Base-by-base conservation (phyloP, 2,113 vertebrate genomes). In the Alethe castanea region DNA sequence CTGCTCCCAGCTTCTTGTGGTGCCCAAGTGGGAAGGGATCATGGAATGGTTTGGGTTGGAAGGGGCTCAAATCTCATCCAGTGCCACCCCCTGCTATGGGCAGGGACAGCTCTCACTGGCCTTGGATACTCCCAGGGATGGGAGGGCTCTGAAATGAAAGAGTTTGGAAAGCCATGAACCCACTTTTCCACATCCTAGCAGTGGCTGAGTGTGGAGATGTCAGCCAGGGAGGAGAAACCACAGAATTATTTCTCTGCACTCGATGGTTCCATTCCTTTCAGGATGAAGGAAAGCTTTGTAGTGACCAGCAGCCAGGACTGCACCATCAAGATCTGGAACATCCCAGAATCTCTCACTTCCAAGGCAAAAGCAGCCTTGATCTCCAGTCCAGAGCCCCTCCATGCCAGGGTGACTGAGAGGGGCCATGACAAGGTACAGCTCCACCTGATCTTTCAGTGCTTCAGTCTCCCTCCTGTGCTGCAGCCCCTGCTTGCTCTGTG, bases 281-380 rank as follows among this genome's bases (percentile, higher is more conserved):
- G 99, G 86, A 74, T 99, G 94, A 99, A 99, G 91, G 98, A 98
- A 29, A 97, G 94, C 40, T 99, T 99, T 40, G 12, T 99, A 60
- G 98, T 98, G 33, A 99, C 99, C 1, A 99, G 99, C 82, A 99
- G 99, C 96, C 99, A 99, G 96, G 99, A 99, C 97, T 99, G 98
- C 40, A 99, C 99, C 0, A 93, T 99, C 66, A 99, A 99, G 96
- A 95, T 99, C 47, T 99, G 99, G 99, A 97, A 98, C 31, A 97
- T 99, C 33, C 98, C 99, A 0, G 97, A 98, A 59, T 89, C 93
- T 40, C 85, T 98, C 38, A 48, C 93, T 4, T 81, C 94, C 22
- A 91, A 95, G 83, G 88, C 87, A 19, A 83, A 84, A 36, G 79
- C 91, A 79, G 89, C 36, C 50, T 35, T 22, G 5, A 11, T 52